phyloP scores from a whole-genome alignment of 2,113 vertebrate species.

The Toxostoma redivivum region DNA sequence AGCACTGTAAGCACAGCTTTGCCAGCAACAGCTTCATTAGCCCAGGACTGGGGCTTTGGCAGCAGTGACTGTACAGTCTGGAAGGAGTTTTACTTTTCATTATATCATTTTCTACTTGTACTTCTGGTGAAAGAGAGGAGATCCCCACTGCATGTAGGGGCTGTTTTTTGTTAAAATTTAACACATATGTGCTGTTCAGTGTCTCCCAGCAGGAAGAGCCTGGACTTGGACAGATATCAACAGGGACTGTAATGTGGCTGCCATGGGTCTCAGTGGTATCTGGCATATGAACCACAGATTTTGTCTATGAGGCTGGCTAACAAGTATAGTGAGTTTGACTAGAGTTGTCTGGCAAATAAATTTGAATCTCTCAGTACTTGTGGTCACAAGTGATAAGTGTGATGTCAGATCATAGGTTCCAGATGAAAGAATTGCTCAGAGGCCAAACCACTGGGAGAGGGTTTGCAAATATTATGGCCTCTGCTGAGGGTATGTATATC shows the following conservation, averaged over 20 bases:
- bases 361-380: neutral
- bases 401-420: neutral
- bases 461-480: neutral
- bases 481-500: neutral
- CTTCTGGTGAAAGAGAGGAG: neutral
- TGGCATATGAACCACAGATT: fast-evolving
- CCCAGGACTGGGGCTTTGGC: neutral
- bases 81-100: neutral
- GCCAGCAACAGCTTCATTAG: neutral
- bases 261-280: neutral
- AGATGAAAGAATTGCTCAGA: neutral
- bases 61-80: neutral
- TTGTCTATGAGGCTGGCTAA: neutral
- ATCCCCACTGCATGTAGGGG: fast-evolving
- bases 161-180: neutral
- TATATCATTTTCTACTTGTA: neutral
- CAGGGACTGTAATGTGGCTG: neutral
- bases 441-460: neutral
- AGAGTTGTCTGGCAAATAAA: neutral
- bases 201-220: neutral
- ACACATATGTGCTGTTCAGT: neutral
- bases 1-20: neutral
- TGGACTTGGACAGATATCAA: neutral
- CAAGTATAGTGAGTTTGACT: neutral
- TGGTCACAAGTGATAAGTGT: neutral